A percentile compares a stretch with the other conserved stretches of the same genome.
These are phyloP conservation scores for Ferrisia virgata DNA, from an alignment of 2,888 invertebrate genomes.

Conservation along the genomic window DNA sequence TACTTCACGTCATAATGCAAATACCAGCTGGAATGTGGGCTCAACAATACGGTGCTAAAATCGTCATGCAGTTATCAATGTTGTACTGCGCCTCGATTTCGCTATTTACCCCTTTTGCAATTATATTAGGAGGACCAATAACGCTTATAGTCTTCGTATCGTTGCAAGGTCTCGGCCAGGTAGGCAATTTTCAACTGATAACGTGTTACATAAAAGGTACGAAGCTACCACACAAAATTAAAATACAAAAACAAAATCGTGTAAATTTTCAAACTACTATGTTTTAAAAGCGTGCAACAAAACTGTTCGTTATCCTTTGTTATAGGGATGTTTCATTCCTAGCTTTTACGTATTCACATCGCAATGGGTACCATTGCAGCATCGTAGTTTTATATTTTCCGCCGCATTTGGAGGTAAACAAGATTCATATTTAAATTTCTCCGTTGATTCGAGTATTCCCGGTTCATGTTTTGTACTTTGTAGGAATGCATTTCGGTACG, in stretches of 20 bases:
- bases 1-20: conserved; percentile 69
- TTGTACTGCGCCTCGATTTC: not conserved
- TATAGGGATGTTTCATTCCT: conserved; percentile 29
- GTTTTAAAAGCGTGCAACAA: not conserved
- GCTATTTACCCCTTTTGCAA: not conserved
- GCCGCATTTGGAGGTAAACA: conserved; percentile 34
- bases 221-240: not conserved
- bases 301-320: not conserved
- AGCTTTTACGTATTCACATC: conserved; percentile 37
- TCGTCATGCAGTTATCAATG: conserved; percentile 53
- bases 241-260: not conserved
- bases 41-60: conserved; percentile 67
- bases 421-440: not conserved
- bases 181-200: not conserved
- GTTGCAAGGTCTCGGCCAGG: conserved; percentile 27
- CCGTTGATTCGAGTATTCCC: not conserved
- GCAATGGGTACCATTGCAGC: conserved; percentile 2
- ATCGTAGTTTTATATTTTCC: conserved; percentile 21
- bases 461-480: not conserved
- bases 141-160: conserved; percentile 21
- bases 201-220: not conserved
- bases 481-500: conserved; percentile 30
- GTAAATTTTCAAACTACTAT: not conserved
- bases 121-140: not conserved
- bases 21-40: conserved; percentile 70